Evolutionary conservation across 2,888 invertebrate species (phyloP), one percentile per base, ranked within the genome.

Genomic region (Neocrepidodera transversa): DNA sequence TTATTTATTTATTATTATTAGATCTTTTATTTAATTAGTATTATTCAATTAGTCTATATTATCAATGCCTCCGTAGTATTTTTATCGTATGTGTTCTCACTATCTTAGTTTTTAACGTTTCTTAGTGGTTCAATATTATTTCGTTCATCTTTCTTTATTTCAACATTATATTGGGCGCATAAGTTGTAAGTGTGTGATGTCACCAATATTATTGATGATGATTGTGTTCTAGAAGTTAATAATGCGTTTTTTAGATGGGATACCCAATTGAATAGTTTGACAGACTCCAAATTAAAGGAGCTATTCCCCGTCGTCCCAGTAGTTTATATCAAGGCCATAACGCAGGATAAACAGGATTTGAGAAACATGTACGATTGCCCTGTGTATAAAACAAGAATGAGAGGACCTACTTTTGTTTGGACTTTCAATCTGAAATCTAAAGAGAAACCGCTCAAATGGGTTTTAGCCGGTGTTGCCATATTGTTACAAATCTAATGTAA

Each of bases 371-470:
- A 95, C 79, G 93, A 93, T 74, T 96, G 95, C 78, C 95, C 96
- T 6, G 91, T 96, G 4, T 97, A 97, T 79, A 95, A 95, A 81
- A 96, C 95, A 8, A 85, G 88, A 67, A 85, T 86, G 76, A 85
- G 97, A 52, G 97, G 96, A 0, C 92, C 91, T 0, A 97, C 96
- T 0, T 97, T 88, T 74, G 94, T 97, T 8, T 97, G 96, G 96
- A 95, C 95, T 0, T 97, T 97, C 77, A 95, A 95, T 79, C 82
- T 97, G 60, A 92, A 91, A 82, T 93, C 92, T 10, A 92, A 88
- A 75, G 93, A 95, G 71, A 92, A 90, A 68, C 86, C 95, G 0
- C 87, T 93, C 0, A 93, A 93, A 73, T 97, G 97, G 97, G 90
- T 93, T 5, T 82, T 97, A 40, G 96, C 92, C 2, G 97, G 97